Base-by-base conservation (phyloP, 2,797 vertebrate genomes). In the Coreius guichenoti region DNA sequence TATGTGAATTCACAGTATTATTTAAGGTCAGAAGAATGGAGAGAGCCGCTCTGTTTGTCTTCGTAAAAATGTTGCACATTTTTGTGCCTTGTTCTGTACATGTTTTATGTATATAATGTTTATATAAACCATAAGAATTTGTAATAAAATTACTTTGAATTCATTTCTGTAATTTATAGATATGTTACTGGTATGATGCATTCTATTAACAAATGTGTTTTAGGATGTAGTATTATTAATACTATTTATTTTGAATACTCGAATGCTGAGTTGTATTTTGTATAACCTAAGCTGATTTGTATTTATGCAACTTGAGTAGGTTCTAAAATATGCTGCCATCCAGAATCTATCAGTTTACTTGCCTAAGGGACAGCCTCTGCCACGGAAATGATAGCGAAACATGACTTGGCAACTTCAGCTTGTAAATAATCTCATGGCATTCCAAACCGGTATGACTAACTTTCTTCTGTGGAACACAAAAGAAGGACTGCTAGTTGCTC, bases 101-200 rank as follows among this genome's bases (percentile, higher is more conserved):
- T 88, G 90, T 89, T 92, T 87, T 79, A n/a, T 94, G 94, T 94
- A 94, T 61, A 94, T 94, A 92, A 74, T 94, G 92, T 95, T 93
- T 94, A 94, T 91, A 95, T 94, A 92, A 94, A 81, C 92, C 87
- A 85, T 74, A 90, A 17, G 14, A 4, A 74, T 93, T 95, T 94
- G 88, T 89, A 86, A 83, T 94, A 93, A 47, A 67, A 68, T 26
- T 49, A 39, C 43, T 33, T 76, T 39, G 76, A 33, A 70, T 76
- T 54, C 21, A 29, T 2, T 29, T 39, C 1, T 13, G 29, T 83
- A 17, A 19, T 29, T 74, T n/a, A n/a, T 61, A 26, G 29, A 49
- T n/a, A 1, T n/a, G 9, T 26, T 19, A 61, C 11, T 68, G 6
- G 26, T 33, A 14, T 43, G 17, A 56, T 56, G 1, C 49, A 23